Conservation (phyloP, 2,888 invertebrate genomes). For the Suillia variegata region DNA sequence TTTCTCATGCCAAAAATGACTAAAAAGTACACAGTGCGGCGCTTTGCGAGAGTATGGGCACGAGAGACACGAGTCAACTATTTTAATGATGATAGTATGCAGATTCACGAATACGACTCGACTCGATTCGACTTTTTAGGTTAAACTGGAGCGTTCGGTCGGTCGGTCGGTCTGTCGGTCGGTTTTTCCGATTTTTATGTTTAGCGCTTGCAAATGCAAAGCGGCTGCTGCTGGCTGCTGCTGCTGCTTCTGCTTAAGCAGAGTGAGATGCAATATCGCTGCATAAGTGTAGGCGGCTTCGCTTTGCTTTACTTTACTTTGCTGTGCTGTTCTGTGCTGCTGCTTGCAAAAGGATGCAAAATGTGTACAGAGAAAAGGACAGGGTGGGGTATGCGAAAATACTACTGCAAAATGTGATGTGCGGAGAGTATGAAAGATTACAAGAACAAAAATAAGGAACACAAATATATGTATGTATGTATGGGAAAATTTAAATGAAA, state of each 20-base stretch:
- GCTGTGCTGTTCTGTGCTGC: too few species aligned
- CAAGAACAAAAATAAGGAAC: neutral
- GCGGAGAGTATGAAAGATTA: too few species aligned
- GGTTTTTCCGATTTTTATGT: conserved; percentile 18
- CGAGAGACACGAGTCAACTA: too few species aligned
- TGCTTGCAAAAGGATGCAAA: conserved; percentile 27
- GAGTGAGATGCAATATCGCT: neutral
- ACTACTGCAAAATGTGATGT: conserved; percentile 2
- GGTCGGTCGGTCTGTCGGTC: too few species aligned
- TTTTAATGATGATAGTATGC: neutral
- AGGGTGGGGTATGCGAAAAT: neutral
- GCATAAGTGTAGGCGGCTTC: conserved; percentile 3
- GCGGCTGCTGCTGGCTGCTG: neutral
- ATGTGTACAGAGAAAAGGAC: conserved; percentile 5
- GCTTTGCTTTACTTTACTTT: too few species aligned
- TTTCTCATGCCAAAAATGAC: too few species aligned
- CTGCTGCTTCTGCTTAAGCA: neutral
- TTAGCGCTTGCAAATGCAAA: conserved; percentile 21
- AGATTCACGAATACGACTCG: too few species aligned
- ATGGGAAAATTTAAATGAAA: neutral
- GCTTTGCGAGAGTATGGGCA: conserved; percentile 4
- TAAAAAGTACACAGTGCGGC: too few species aligned
- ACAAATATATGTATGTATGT: neutral
- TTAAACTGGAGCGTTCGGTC: conserved; percentile 23
- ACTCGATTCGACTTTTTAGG: conserved; percentile 2